These are phyloP conservation scores for Drosophila prosaltans DNA, from an alignment of 1,140 invertebrate genomes.

Conservation along the genomic window DNA sequence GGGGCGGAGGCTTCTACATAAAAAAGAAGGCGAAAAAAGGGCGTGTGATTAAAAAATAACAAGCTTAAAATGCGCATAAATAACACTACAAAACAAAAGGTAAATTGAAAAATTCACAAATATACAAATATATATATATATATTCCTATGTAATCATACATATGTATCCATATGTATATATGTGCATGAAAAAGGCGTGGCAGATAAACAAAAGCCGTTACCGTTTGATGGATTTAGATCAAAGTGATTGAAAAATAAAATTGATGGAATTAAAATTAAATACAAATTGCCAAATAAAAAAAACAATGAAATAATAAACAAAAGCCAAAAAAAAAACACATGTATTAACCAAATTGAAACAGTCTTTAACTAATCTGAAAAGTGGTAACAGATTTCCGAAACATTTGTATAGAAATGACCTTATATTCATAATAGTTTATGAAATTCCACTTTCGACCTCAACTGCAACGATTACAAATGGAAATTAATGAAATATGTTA, in stretches of 20 bases:
- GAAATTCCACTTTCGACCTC: no score
- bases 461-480: no score
- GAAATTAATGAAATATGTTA: no score
- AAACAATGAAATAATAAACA: background rate
- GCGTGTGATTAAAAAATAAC: conserved; percentile 77
- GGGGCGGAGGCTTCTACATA: background rate
- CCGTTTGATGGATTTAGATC: conserved; percentile 10
- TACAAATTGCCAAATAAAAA: conserved; percentile 6
- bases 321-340: conserved; percentile 1
- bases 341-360: conserved; percentile 22
- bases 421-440: no score
- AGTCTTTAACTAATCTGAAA: background rate
- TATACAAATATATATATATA: conserved; percentile 3
- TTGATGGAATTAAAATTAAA: conserved; percentile 27
- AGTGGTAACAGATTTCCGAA: background rate
- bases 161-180: background rate
- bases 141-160: background rate
- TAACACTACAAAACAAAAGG: conserved; percentile 42
- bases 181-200: conserved; percentile 14
- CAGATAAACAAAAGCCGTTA: conserved; percentile 17
- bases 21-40: conserved; percentile 41
- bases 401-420: no score
- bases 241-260: conserved; percentile 12
- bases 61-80: conserved; percentile 77
- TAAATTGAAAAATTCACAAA: conserved; percentile 31